Evolutionary conservation across 2,797 vertebrate species (phyloP), one percentile per base, ranked within the genome.

Genomic region (Vipera ursinii): DNA sequence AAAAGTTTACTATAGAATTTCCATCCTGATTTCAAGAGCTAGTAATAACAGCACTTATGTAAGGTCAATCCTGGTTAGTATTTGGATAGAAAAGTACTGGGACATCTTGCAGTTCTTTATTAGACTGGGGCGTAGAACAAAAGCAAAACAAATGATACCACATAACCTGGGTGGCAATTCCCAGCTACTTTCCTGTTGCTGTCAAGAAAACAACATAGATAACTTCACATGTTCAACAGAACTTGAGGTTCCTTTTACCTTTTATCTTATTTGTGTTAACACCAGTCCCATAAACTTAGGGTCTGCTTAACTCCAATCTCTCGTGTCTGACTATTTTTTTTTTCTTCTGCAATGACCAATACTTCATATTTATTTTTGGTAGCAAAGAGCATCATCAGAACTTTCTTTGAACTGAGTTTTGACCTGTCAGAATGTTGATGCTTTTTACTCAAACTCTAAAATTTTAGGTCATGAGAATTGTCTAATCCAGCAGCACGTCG

Each of bases 381-480:
- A 59, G 8, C n/a, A 91, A 60, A 26, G 69, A 65, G 1, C 0
- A 38, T 0, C 0, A 89, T 88, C 10, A n/a, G 4, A 0, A 12
- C 87, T 55, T 92, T 85, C 53, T 73, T 48, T 78, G 7, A 57
- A 61, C 53, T 93, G 90, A 87, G 22, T 89, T 86, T 93, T 51
- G 51, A 91, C 93, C 89, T 51, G 0, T 9, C 57, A 63, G 88
- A 44, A 17, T 13, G 82, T 86, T 26, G 2, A 13, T 89, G 2
- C 0, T 65, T 24, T 94, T 95, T 90, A 10, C 89, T 94, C 91
- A 63, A 87, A 0, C 14, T 48, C 13, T 92, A 88, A 0, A 7
- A 44, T 90, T 2, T 57, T 86, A 63, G 90, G 82, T 89, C 6
- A 4, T 60, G 38, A 32, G 32, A 48, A 28, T 32, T 48, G 59